These are phyloP conservation scores for Diloba caeruleocephala DNA, from an alignment of 2,888 invertebrate species.

Conservation along the genomic window DNA sequence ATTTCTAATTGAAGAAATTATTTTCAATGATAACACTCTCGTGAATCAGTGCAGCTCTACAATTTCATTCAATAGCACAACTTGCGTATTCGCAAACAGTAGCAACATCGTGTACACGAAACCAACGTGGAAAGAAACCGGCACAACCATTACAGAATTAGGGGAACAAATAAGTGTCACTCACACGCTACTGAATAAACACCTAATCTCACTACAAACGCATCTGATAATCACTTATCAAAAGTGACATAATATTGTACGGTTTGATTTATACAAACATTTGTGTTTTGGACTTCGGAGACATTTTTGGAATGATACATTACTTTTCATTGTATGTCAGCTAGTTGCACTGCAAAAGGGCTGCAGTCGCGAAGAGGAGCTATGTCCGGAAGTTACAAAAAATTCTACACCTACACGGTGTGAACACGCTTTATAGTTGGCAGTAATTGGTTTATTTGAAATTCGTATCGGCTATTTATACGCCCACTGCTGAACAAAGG, in stretches of 20 bases:
- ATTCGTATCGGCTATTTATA: no score
- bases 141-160: constrained; percentile 2
- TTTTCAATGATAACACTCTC: no score
- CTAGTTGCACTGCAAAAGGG: no score
- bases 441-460: no score
- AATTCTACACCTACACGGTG: no score
- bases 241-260: constrained; percentile 32
- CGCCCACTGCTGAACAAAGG: no score
- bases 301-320: constrained; percentile 5
- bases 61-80: constrained; percentile 5
- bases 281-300: constrained; percentile 7
- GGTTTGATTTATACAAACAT: constrained; percentile 41
- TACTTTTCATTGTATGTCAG: neutral
- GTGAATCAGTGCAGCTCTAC: no score
- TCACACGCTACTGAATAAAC: constrained; percentile 18
- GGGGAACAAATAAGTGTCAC: constrained; percentile 39
- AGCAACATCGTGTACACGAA: neutral
- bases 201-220: constrained; percentile 33
- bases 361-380: no score
- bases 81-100: constrained; percentile 3
- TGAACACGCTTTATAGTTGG: no score
- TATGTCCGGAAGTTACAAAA: no score
- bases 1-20: no score
- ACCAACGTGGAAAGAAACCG: constrained; percentile 19
- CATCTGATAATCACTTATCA: constrained; percentile 32